Evolutionary conservation across 2,113 vertebrate genomes (phyloP).

Genomic region (Ptilorrhoa leucosticta): DNA sequence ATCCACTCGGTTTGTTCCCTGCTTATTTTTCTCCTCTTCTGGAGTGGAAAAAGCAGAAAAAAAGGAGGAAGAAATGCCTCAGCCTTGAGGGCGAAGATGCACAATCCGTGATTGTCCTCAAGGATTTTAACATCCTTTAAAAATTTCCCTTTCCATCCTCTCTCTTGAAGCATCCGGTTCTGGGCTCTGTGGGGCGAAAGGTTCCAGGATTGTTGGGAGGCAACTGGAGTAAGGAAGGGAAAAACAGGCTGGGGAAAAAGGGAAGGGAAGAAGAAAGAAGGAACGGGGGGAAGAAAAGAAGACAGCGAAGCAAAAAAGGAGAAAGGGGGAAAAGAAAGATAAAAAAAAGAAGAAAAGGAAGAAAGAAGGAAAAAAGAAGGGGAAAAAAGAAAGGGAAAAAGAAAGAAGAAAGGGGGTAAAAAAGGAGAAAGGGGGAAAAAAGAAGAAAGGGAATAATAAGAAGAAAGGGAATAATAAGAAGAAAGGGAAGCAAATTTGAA

Average conservation of each 20-base stretch:
- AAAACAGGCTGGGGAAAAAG: not conserved
- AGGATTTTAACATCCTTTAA: not conserved
- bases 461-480: not conserved
- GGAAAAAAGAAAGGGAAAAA: no score
- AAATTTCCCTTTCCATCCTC: not conserved
- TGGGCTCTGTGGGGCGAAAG: not conserved
- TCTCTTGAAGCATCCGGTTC: not conserved
- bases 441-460: not conserved
- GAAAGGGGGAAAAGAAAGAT: fast-evolving
- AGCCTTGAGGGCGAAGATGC: not conserved
- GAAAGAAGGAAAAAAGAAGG: not conserved
- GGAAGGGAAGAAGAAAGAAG: not conserved
- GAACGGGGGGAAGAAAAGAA: not conserved
- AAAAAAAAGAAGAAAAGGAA: not conserved
- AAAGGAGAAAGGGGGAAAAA: fast-evolving
- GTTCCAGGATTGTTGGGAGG: not conserved
- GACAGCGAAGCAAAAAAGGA: fast-evolving
- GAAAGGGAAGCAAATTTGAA: not conserved
- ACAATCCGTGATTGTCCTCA: not conserved
- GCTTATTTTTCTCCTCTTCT: not conserved
- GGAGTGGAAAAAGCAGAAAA: not conserved
- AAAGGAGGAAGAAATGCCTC: not conserved
- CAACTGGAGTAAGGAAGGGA: not conserved
- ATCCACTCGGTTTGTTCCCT: not conserved
- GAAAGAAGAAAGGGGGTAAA: no score